Conservation (phyloP, 1,140 invertebrate genomes). For the Diachasma alloeum region DNA sequence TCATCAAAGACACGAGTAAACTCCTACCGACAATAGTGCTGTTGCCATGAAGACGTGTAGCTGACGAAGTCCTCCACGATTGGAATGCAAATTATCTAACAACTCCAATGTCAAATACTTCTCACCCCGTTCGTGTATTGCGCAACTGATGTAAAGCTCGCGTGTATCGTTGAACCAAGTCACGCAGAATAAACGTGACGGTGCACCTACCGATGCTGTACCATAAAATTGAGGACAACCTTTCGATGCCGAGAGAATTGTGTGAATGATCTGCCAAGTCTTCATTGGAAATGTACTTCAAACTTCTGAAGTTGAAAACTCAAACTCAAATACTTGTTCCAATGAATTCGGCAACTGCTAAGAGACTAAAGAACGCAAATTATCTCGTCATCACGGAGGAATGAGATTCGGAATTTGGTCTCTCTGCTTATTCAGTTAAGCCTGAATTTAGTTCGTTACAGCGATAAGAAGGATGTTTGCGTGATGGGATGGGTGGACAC, state of each 20-base stretch:
- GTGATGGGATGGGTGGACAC: no score
- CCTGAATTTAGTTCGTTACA: not conserved
- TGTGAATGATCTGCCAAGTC: not conserved
- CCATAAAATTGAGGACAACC: not conserved
- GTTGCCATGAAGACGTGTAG: not conserved
- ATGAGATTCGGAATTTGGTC: not conserved
- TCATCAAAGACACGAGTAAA: not conserved
- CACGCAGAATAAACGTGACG: slow-evolving; percentile 33
- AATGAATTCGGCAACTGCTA: not conserved
- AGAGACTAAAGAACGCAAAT: not conserved
- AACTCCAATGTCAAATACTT: not conserved
- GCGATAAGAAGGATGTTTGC: not conserved
- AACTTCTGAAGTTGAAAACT: not conserved
- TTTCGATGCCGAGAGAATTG: not conserved
- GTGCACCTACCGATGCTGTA: not conserved
- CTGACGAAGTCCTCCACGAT: not conserved
- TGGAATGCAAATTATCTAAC: slow-evolving; percentile 17
- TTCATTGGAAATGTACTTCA: not conserved
- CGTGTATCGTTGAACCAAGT: slow-evolving; percentile 25
- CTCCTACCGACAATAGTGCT: not conserved
- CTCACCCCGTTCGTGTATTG: not conserved
- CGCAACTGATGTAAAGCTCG: not conserved
- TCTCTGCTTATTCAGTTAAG: not conserved
- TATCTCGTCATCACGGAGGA: not conserved
- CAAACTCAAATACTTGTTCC: not conserved